Evolutionary conservation across 2,797 vertebrate species (phyloP).

Genomic region (Enteromius argenteus): DNA sequence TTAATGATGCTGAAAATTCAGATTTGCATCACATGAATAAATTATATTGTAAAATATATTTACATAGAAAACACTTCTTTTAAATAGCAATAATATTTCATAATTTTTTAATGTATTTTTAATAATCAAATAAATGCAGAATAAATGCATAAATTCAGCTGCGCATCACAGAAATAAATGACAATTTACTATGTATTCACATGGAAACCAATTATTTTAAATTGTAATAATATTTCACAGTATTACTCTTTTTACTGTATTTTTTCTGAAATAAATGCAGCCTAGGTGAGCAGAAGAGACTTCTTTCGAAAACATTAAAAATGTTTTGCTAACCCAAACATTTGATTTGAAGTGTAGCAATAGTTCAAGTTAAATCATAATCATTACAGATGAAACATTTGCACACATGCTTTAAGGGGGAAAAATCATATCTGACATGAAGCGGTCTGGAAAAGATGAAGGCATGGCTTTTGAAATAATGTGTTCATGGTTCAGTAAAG

Average conservation of each 20-base stretch:
- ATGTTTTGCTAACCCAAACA: neutral
- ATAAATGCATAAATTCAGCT: neutral
- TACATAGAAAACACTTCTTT: no score
- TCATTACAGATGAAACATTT: neutral
- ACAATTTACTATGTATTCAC: neutral
- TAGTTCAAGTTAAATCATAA: neutral
- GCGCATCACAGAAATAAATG: neutral
- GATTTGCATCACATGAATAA: no score
- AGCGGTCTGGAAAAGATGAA: constrained; percentile 5
- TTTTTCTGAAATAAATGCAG: neutral
- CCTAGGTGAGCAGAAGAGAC: neutral
- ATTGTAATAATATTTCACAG: neutral
- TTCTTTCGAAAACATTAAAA: neutral
- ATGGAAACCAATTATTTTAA: neutral
- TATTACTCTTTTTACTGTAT: neutral
- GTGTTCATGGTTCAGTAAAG: constrained; percentile 38
- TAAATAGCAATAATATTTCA: no score
- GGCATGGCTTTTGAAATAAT: neutral
- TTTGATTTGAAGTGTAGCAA: neutral
- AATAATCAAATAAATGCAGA: no score
- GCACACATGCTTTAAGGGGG: neutral
- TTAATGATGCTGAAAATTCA: no score
- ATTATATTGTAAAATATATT: no score
- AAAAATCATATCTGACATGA: neutral
- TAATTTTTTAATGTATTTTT: no score